Evolutionary conservation across 2,113 vertebrate genomes (phyloP), one percentile per base, ranked within the genome.

Genomic region (Callocephalon fimbriatum): DNA sequence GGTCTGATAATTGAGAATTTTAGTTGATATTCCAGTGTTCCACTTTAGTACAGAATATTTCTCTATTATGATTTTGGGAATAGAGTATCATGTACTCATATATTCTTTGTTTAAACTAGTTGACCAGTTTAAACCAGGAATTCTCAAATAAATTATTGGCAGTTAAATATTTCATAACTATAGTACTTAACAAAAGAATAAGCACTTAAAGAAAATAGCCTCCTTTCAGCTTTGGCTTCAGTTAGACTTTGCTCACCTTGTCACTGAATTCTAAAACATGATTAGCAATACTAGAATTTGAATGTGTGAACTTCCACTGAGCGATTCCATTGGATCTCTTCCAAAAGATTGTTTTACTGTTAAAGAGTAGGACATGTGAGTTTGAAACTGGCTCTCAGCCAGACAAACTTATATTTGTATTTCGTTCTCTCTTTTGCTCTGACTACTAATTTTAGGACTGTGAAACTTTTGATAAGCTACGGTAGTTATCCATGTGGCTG

Each of bases 391-490:
- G 73, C 88, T 81, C 62, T 62, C 22, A 12, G 88, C 90, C 95
- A 91, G 74, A 67, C 58, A 45, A 61, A 51, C 90, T 78, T 92
- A 78, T n/a, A 51, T 53, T 51, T 76, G 29, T 96, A 66, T 83
- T 68, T 79, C 68, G 67, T 93, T 88, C n/a, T 96, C 92, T 87
- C 37, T 96, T 94, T 87, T 87, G 86, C 70, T 96, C 88, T 21
- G 22, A 61, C n/a, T 90, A 74, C 88, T 97, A 88, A 97, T 98
- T 97, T 97, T 97, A 95, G 92, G 97, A 61, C 27, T 31, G 68
- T 96, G 85, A 93, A 98, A 94, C 86, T 96, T 83, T 38, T 81
- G 90, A 86, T 82, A 95, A 92, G 87, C 65, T 92, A 67, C 2
- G 2, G 72, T 93, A 83, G 70, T 77, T 96, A 53, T 35, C 58